A percentile compares a stretch with the other conserved stretches of the same genome.
Evolutionary conservation across 2,888 invertebrate species (phyloP).

Genomic region (Lumbricus terrestris): DNA sequence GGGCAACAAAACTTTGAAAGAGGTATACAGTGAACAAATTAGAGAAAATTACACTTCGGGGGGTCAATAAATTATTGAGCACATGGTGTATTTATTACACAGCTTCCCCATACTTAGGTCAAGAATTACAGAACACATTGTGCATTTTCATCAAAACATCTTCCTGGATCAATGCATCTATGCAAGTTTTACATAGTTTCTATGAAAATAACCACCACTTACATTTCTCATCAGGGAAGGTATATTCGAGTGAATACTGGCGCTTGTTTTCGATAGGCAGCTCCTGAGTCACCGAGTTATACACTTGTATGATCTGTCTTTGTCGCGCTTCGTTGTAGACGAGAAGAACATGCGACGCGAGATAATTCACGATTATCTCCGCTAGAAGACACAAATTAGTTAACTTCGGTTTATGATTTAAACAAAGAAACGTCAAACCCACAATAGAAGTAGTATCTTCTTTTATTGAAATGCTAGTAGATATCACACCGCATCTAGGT

Average conservation of each 20-base stretch:
- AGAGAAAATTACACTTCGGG: neutral
- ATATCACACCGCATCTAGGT: no score
- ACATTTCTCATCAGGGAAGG: conserved; percentile 47
- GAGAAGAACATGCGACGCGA: conserved; percentile 54
- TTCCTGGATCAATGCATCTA: neutral
- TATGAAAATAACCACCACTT: conserved; percentile 29
- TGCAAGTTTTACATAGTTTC: no score
- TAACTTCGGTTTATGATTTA: no score
- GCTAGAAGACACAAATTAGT: conserved; percentile 44
- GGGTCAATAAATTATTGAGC: neutral
- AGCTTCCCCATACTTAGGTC: neutral
- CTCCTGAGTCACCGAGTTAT: conserved; percentile 47
- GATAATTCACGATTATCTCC: conserved; percentile 53
- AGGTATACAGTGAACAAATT: no score
- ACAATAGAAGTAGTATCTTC: no score
- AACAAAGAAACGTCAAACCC: neutral
- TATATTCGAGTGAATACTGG: conserved; percentile 42
- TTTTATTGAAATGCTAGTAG: no score
- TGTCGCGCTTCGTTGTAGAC: conserved; percentile 53
- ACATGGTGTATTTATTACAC: neutral
- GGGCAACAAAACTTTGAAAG: no score
- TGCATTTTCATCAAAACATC: neutral
- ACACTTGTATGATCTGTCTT: conserved; percentile 48
- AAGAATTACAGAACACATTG: neutral
- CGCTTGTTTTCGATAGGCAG: conserved; percentile 38